Conservation (phyloP, 1,140 invertebrate genomes). For the Holcopasites calliopsidis region DNA sequence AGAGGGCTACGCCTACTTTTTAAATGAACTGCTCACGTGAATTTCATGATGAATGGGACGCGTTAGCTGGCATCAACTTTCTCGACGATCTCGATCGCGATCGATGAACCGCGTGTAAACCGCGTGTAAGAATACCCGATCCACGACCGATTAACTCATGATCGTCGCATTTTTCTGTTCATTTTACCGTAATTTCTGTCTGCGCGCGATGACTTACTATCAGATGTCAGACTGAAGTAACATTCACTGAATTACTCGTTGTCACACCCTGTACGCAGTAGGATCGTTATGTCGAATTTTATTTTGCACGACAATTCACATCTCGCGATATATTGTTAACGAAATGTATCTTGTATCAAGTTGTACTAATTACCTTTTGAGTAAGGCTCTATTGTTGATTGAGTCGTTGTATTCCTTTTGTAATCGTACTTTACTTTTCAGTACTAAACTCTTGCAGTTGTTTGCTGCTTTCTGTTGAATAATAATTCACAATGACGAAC, state of each 20-base stretch:
- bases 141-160: too few species aligned
- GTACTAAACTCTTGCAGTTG: constrained; percentile 18
- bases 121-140: background rate
- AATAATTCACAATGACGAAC: constrained; percentile 69
- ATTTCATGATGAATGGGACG: constrained; percentile 56
- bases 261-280: background rate
- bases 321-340: background rate
- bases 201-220: background rate
- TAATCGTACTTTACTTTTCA: too few species aligned
- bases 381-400: too few species aligned
- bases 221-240: background rate
- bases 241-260: background rate
- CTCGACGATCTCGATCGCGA: constrained; percentile 10
- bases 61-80: constrained; percentile 4
- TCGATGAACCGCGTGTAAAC: background rate
- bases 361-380: background rate
- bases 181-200: background rate
- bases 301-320: background rate
- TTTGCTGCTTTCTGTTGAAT: constrained; percentile 12
- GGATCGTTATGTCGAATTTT: background rate
- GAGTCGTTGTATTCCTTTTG: too few species aligned
- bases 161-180: background rate
- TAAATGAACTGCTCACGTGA: constrained; percentile 74
- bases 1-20: constrained; percentile 77
- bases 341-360: background rate